A percentile compares a stretch with the other conserved stretches of the same genome.
Conservation (phyloP, 2,888 invertebrate genomes). For the Thereva unica region DNA sequence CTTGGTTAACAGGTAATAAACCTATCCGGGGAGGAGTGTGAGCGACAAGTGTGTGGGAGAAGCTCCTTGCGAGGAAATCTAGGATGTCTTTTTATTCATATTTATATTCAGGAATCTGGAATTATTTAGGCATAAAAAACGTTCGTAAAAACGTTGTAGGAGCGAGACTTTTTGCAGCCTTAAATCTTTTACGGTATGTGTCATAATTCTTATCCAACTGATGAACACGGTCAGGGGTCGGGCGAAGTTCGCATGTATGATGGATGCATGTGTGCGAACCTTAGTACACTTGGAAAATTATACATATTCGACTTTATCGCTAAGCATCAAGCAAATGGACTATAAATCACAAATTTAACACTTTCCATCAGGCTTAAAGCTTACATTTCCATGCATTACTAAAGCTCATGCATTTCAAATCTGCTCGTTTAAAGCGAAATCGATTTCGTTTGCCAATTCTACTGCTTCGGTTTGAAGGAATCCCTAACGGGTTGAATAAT, state of each 20-base stretch:
- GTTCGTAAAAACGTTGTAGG: too few species aligned
- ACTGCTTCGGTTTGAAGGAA: conserved; percentile 9
- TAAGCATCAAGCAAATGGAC: conserved; percentile 35
- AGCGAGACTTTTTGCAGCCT: too few species aligned
- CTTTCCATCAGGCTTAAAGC: conserved; percentile 35
- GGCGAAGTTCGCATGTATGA: neutral
- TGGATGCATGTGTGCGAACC: neutral
- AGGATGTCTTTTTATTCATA: too few species aligned
- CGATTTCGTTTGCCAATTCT: conserved; percentile 30
- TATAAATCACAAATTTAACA: conserved; percentile 36
- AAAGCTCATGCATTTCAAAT: conserved; percentile 36
- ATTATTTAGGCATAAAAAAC: too few species aligned
- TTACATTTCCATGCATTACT: conserved; percentile 36
- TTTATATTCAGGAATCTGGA: too few species aligned
- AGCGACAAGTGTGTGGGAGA: too few species aligned
- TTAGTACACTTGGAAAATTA: conserved; percentile 8
- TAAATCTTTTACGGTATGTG: too few species aligned
- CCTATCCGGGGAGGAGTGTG: too few species aligned
- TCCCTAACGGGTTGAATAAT: conserved; percentile 35
- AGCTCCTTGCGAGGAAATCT: too few species aligned
- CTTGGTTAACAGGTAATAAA: too few species aligned
- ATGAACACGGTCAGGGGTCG: too few species aligned
- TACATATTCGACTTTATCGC: conserved; percentile 33
- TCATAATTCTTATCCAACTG: too few species aligned
- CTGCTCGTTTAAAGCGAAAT: conserved; percentile 33